Evolutionary conservation across 2,113 vertebrate genomes (phyloP).

Genomic region (Spizaetus ornatus): DNA sequence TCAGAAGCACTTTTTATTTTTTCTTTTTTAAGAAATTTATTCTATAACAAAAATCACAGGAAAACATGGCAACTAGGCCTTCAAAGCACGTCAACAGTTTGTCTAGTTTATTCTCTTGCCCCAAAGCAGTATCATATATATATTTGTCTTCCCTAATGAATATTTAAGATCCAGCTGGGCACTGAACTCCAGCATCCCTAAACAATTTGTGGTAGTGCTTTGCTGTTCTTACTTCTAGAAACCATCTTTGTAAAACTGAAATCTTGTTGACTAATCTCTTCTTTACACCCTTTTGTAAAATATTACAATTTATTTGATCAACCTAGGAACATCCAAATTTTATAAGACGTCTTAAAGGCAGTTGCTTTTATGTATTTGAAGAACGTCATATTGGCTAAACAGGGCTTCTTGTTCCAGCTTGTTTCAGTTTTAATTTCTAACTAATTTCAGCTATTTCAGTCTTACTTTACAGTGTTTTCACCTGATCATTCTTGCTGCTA

Average conservation of each 20-base stretch:
- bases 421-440: not conserved
- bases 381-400: not conserved
- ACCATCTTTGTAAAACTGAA: not conserved
- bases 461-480: not conserved
- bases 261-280: not conserved
- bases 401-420: not conserved
- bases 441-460: not conserved
- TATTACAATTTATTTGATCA: not conserved
- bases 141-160: not conserved
- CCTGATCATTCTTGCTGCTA: not conserved
- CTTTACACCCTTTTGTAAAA: not conserved
- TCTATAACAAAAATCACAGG: not conserved
- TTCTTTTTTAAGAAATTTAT: not conserved
- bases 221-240: not conserved
- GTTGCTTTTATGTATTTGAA: not conserved
- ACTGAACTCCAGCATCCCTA: not conserved
- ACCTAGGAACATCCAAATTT: not conserved
- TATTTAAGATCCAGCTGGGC: not conserved
- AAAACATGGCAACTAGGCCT: not conserved
- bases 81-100: not conserved
- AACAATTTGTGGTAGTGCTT: not conserved
- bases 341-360: not conserved
- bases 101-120: not conserved
- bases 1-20: not conserved
- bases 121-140: not conserved